These are phyloP conservation scores for Xylota segnis DNA, from an alignment of 2,888 invertebrate species.

Conservation along the genomic window DNA sequence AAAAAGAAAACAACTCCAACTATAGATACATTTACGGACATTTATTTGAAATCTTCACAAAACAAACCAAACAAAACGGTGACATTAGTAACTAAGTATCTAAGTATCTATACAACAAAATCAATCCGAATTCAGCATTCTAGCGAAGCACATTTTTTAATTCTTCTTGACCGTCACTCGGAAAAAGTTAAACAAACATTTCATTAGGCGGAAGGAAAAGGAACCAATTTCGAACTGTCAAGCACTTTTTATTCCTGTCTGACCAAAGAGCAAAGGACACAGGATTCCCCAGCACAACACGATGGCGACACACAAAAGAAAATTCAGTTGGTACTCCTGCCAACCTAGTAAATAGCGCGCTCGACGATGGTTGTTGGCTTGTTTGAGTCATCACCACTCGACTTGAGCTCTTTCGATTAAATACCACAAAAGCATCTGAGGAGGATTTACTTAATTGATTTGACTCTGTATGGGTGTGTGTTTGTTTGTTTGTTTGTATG, in stretches of 20 bases:
- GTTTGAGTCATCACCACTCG: conserved; percentile 56
- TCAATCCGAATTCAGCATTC: not conserved
- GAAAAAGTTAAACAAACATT: conserved; percentile 12
- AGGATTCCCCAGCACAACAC: conserved; percentile 12
- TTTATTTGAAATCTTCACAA: not conserved
- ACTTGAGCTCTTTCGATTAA: conserved; percentile 51
- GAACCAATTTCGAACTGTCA: conserved; percentile 65
- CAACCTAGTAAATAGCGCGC: not conserved
- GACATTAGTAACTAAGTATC: not conserved
- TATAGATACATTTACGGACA: not conserved
- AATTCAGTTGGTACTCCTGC: not conserved
- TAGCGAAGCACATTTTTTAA: conserved; percentile 54
- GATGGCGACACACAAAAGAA: conserved; percentile 13
- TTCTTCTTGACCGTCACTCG: not conserved
- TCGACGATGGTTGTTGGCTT: conserved; percentile 32
- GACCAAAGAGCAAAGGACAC: not conserved
- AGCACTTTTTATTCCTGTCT: conserved; percentile 51
- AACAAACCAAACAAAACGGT: not conserved
- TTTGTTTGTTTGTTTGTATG: not conserved
- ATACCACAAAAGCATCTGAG: conserved; percentile 45
- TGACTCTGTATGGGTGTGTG: not conserved
- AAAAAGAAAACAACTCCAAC: no score
- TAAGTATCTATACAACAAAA: not conserved
- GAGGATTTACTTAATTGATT: conserved; percentile 51
- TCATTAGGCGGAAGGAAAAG: conserved; percentile 16